These are phyloP conservation scores for Atherinosoma microstoma DNA, from an alignment of 2,797 vertebrate genomes.

Conservation along the genomic window DNA sequence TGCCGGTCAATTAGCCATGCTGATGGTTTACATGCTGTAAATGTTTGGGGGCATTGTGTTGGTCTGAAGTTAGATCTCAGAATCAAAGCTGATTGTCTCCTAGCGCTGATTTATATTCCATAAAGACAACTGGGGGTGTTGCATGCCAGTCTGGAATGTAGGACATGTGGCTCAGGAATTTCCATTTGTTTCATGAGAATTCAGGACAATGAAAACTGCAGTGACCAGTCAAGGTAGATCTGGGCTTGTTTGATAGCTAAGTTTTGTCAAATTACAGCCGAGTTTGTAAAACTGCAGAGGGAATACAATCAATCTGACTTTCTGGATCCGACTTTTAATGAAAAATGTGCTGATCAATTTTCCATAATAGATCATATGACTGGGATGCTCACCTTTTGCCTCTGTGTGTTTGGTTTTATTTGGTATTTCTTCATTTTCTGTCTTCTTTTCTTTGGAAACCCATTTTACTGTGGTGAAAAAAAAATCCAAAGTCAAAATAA, in stretches of 20 bases:
- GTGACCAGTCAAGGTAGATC: conserved; percentile 39
- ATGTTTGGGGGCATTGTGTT: conserved; percentile 40
- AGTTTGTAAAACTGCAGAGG: not conserved
- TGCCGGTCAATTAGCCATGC: conserved; percentile 35
- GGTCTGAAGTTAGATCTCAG: conserved; percentile 14
- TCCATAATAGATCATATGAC: not conserved
- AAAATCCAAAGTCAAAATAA: no score
- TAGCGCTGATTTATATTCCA: conserved; percentile 54
- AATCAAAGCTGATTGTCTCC: conserved; percentile 45
- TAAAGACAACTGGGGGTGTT: conserved; percentile 66
- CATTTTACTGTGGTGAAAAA: not conserved
- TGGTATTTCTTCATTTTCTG: not conserved
- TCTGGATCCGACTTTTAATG: not conserved
- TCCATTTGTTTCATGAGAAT: conserved; percentile 55
- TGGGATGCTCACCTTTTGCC: not conserved
- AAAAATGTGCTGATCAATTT: not conserved
- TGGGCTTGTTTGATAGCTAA: conserved; percentile 2
- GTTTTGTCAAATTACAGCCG: not conserved
- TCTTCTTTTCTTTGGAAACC: not conserved
- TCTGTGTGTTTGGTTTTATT: conserved; percentile 4
- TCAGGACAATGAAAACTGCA: conserved; percentile 35
- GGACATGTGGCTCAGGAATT: conserved; percentile 61
- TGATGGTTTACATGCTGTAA: conserved; percentile 46
- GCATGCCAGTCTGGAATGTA: conserved; percentile 60
- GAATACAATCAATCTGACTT: not conserved